Evolutionary conservation across 92 coral and sea anemone species (phyloP), one percentile per base, ranked within the genome.

Genomic region (Heliopora coerulea): DNA sequence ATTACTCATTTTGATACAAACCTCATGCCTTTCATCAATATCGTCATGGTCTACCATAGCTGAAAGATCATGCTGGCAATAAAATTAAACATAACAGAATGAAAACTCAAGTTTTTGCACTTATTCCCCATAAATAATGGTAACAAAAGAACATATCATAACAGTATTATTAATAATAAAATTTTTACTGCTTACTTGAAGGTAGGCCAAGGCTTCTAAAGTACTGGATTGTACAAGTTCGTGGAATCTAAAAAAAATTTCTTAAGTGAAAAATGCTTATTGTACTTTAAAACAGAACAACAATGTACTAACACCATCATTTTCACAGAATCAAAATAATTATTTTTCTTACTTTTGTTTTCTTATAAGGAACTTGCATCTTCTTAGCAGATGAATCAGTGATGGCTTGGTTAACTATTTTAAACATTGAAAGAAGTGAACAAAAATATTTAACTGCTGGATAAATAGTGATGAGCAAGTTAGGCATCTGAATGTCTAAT

Each of bases 391-490:
- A 25, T 92, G 91, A 17, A 83, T 88, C 64, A 78, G 85, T 48
- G 91, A 87, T 23, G 98, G 98, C 56, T 91, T 84, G 54, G 88
- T 83, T 21, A 93, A 65, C 97, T 91, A 56, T n/a, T n/a, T n/a
- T n/a, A n/a, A n/a, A n/a, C n/a, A n/a, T n/a, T 3, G 23, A 24
- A 11, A 29, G 60, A 69, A 3, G 24, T 17, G 65, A 23, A 14
- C 6, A 57, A 20, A n/a, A n/a, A n/a, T n/a, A n/a, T n/a, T n/a
- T n/a, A n/a, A n/a, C n/a, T n/a, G n/a, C n/a, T n/a, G n/a, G n/a
- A n/a, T n/a, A n/a, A n/a, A n/a, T n/a, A n/a, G n/a, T n/a, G n/a
- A n/a, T n/a, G n/a, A n/a, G n/a, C n/a, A n/a, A n/a, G n/a, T n/a
- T n/a, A n/a, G n/a, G n/a, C n/a, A n/a, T n/a, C n/a, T n/a, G n/a